Base-by-base conservation (phyloP, 2,888 invertebrate species). In the Seira ritae region DNA sequence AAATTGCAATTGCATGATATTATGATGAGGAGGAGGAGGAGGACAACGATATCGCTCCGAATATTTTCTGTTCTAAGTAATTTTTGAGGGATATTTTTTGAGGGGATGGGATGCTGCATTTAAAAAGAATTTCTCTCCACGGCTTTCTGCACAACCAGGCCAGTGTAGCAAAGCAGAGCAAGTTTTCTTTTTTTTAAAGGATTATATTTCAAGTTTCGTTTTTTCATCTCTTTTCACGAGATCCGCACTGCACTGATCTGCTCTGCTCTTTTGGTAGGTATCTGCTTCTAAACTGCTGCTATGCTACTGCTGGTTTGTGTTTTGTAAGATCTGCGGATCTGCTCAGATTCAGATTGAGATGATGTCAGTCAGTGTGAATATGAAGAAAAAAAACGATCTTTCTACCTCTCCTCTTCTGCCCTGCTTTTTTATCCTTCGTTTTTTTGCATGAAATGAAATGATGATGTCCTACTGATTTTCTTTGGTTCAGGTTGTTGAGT, bases 121-220 rank as follows among this genome's bases (percentile, higher is more conserved):
- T n/a, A n/a, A n/a, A n/a, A n/a, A n/a, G n/a, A n/a, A n/a, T 22
- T 22, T 67, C 74, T 69, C 69, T 80, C 62, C 50, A 73, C 68
- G 73, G 80, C 68, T 80, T 50, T 37, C 68, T 74, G 80, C 73
- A 69, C 74, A 80, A 80, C 69, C 15, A 69, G 80, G 80, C 68
- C 80, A 80, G 79, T 68, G 31, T 20, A 70, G 70, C 22, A 69
- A 60, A 68, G 69, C 19, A 76, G 24, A 60, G 15, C 17, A 69
- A 15, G 42, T 24, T 19, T 23, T 15, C 10, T 2, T 42, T 42
- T 65, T 23, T 3, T 10, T 66, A 22, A 66, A 22, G 62, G 69
- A 62, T 77, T 24, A 20, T 31, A 69, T 62, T 76, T 76, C 76
- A 68, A 66, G 75, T 75, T 75, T n/a, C 42, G 42, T 42, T 42